Conservation (phyloP, 1,140 invertebrate genomes). For the Orchesella cincta region DNA sequence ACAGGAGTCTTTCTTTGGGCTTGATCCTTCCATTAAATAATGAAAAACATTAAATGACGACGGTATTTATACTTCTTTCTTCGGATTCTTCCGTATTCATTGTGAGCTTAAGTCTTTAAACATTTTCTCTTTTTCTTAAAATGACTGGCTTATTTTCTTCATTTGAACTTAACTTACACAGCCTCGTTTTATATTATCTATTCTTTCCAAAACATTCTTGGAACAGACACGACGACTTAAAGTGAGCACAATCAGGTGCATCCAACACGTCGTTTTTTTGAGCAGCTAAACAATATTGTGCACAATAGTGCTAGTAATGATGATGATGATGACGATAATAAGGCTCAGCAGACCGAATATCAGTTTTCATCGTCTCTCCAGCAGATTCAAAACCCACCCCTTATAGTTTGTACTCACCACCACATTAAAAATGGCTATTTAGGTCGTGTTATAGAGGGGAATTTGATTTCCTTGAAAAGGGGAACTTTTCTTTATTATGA, state of each 20-base stretch:
- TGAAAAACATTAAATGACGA: neutral
- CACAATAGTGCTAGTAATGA: neutral
- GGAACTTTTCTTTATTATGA: too few relatives aligned
- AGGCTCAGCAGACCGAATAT: neutral
- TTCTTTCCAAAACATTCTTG: neutral
- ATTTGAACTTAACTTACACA: neutral
- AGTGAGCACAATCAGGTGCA: neutral
- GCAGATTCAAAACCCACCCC: too few relatives aligned
- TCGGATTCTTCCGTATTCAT: neutral
- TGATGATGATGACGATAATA: neutral
- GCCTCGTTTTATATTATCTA: neutral
- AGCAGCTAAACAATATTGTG: neutral
- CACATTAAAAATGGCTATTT: too few relatives aligned
- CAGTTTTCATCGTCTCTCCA: neutral
- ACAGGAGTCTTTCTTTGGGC: neutral
- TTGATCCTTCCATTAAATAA: constrained; percentile 19
- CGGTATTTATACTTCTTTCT: neutral
- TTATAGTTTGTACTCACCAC: too few relatives aligned
- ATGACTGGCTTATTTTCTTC: too few relatives aligned
- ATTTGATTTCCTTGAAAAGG: too few relatives aligned
- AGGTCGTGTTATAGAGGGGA: too few relatives aligned
- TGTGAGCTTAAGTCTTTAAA: constrained; percentile 24
- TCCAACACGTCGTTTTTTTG: neutral
- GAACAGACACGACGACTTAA: too few relatives aligned
- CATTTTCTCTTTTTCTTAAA: constrained; percentile 11